Evolutionary conservation across 1,140 invertebrate genomes (phyloP).

Genomic region (Brachionus paranguensis): DNA sequence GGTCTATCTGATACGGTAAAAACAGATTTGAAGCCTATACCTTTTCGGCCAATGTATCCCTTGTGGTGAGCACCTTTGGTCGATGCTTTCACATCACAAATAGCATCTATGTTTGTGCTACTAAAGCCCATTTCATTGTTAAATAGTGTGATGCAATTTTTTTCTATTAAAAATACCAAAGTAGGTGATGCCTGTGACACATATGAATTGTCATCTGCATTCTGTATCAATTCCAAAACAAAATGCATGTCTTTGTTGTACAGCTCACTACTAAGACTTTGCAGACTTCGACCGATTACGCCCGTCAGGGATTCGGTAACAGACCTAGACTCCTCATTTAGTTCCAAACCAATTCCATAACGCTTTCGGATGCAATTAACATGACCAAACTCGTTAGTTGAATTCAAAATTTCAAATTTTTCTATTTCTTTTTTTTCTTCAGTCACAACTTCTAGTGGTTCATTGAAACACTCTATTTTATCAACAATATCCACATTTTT

Average conservation of each 20-base stretch:
- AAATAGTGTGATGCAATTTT: conserved; percentile 45
- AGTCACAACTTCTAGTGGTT: not conserved
- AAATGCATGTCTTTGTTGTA: conserved; percentile 56
- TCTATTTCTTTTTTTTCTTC: not conserved
- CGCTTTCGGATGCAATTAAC: conserved; percentile 42
- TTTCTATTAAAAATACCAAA: conserved; percentile 47
- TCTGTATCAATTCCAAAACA: conserved; percentile 53
- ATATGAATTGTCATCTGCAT: conserved; percentile 56
- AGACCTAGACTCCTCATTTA: conserved; percentile 33
- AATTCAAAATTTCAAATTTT: not conserved
- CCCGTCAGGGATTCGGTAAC: conserved; percentile 41
- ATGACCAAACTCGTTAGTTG: not conserved
- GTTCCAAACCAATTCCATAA: conserved; percentile 42
- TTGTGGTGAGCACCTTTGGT: conserved; percentile 54
- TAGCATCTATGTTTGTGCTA: conserved; percentile 50
- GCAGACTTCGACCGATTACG: conserved; percentile 41
- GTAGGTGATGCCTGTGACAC: conserved; percentile 45
- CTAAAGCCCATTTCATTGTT: conserved; percentile 55
- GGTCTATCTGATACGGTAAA: conserved; percentile 52
- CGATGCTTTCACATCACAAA: conserved; percentile 55
- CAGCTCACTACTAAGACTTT: conserved; percentile 52
- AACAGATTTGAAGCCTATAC: conserved; percentile 57
- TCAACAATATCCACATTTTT: not conserved
- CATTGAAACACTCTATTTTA: not conserved
- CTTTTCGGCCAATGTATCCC: conserved; percentile 57